Conservation (phyloP, 2,113 vertebrate genomes). For the Microtus richardsoni region DNA sequence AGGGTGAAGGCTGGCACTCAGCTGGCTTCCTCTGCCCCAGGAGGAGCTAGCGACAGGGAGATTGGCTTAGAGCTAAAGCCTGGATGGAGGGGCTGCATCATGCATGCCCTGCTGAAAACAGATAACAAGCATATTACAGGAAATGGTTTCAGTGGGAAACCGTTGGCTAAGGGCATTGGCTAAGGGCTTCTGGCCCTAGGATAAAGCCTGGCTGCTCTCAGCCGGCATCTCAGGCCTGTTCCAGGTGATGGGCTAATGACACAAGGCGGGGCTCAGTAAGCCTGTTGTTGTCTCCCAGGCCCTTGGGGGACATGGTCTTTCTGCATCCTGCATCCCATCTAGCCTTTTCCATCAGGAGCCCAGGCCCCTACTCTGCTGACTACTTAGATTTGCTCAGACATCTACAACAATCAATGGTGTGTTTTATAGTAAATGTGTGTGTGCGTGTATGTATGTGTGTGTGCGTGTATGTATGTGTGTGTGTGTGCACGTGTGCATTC, state of each 20-base stretch:
- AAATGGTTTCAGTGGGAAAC: background rate
- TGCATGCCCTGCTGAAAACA: background rate
- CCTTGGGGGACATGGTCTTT: background rate
- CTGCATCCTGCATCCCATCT: background rate
- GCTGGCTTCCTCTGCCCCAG: background rate
- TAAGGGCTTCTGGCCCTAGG: background rate
- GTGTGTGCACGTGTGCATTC: fast-evolving
- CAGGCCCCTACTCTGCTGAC: background rate
- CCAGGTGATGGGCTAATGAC: background rate
- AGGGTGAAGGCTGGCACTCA: background rate
- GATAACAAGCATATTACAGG: background rate
- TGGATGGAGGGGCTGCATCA: background rate
- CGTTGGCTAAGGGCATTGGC: background rate
- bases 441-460: background rate
- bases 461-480: background rate
- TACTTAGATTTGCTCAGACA: background rate
- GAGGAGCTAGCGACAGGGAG: background rate
- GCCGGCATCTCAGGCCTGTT: background rate
- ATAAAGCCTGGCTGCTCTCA: background rate
- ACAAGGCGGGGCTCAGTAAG: background rate
- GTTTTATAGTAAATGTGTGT: background rate
- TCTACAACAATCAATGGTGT: background rate
- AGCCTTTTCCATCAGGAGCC: background rate
- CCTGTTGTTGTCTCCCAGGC: background rate
- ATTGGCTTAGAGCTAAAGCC: background rate